Evolutionary conservation across 2,113 vertebrate species (phyloP).

Genomic region (Typhlomys cinereus): DNA sequence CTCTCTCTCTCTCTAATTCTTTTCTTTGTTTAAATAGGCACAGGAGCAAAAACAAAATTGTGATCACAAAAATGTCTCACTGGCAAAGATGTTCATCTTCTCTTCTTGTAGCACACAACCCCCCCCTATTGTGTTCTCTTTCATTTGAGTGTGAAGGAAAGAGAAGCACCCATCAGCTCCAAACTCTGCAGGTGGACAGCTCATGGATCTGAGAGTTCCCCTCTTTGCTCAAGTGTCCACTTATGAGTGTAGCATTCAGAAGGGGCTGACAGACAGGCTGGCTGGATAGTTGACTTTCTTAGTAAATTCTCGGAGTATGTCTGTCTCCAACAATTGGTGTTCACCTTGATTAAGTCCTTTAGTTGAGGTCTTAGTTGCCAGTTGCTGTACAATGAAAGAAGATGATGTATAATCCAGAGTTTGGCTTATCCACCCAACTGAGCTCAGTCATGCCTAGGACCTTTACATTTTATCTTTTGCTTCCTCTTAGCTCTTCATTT

Average conservation of each 20-base stretch:
- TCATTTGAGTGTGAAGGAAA: background rate
- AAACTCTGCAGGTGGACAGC: too few species aligned
- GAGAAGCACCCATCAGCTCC: background rate
- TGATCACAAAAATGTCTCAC: background rate
- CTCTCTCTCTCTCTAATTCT: background rate
- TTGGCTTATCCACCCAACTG: background rate
- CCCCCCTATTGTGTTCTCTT: background rate
- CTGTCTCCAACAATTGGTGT: background rate
- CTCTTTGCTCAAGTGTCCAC: accelerated
- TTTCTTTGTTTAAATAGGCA: background rate
- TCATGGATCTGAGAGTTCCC: background rate
- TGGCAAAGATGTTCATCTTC: background rate
- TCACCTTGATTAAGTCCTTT: background rate
- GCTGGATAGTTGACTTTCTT: accelerated
- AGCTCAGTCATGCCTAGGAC: background rate
- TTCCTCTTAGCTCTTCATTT: background rate
- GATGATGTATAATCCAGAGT: background rate
- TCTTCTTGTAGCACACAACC: background rate
- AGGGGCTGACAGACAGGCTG: background rate
- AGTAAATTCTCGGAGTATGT: background rate
- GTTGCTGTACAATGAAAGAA: background rate
- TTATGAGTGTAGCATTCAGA: too few species aligned
- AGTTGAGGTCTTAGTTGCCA: background rate
- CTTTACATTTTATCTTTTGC: background rate
- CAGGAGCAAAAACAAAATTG: background rate